Conservation (phyloP, 2,113 vertebrate species). For the Microcebus lehilahytsara region DNA sequence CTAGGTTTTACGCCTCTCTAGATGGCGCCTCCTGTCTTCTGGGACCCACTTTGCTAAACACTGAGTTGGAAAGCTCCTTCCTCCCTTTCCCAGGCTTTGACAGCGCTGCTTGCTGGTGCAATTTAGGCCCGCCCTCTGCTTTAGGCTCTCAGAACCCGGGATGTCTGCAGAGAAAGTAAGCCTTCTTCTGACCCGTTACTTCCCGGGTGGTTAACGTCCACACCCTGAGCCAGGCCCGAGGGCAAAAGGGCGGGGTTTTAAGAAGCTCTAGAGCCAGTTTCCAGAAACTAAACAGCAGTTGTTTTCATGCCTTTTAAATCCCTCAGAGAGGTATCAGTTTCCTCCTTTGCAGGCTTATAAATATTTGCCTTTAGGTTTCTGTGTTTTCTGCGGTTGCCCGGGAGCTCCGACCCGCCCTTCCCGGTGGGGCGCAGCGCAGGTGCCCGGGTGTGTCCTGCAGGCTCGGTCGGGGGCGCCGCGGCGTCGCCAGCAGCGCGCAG, state of each 20-base stretch:
- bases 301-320: constrained; percentile 31
- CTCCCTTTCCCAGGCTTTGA: neutral
- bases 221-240: neutral
- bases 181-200: neutral
- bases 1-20: neutral
- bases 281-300: constrained; percentile 5
- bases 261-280: neutral
- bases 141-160: neutral
- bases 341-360: neutral
- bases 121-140: neutral
- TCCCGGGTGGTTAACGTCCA: neutral
- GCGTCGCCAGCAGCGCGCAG: neutral
- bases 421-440: neutral
- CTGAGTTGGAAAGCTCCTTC: neutral
- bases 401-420: neutral
- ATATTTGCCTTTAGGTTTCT: neutral
- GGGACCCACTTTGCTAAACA: neutral
- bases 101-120: neutral
- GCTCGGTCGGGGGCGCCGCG: rapidly evolving
- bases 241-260: neutral
- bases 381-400: neutral
- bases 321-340: neutral
- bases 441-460: neutral
- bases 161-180: neutral
- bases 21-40: neutral